Evolutionary conservation across 2,797 vertebrate genomes (phyloP).

Genomic region (Taeniopygia guttata): DNA sequence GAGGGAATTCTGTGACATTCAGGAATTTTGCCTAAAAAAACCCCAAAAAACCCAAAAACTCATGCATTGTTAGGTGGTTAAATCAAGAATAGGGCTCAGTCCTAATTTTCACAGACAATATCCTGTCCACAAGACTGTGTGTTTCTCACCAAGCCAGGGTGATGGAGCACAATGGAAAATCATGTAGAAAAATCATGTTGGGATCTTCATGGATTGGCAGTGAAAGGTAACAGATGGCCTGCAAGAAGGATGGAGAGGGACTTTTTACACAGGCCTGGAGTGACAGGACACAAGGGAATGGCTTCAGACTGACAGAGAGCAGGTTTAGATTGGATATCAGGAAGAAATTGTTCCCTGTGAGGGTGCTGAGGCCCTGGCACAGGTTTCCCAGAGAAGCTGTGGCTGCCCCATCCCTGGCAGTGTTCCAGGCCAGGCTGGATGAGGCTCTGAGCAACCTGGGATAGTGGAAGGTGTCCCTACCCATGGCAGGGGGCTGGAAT

Average conservation of each 20-base stretch:
- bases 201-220: background rate
- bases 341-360: background rate
- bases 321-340: rapidly evolving
- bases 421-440: rapidly evolving
- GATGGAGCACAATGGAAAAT: background rate
- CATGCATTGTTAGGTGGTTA: rapidly evolving
- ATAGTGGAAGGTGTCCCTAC: background rate
- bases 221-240: background rate
- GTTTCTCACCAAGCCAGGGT: background rate
- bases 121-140: rapidly evolving
- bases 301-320: background rate
- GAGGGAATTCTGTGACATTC: background rate
- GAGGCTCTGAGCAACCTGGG: background rate
- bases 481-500: rapidly evolving
- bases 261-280: background rate
- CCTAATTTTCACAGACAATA: background rate
- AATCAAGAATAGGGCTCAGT: background rate
- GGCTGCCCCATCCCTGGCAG: background rate
- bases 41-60: rapidly evolving
- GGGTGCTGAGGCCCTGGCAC: background rate
- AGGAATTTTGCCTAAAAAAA: background rate
- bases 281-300: background rate
- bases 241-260: background rate
- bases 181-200: background rate
- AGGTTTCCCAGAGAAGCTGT: background rate